A percentile compares a stretch with the other conserved stretches of the same genome.
Conservation (phyloP, 2,113 vertebrate species). For the Corapipo altera region DNA sequence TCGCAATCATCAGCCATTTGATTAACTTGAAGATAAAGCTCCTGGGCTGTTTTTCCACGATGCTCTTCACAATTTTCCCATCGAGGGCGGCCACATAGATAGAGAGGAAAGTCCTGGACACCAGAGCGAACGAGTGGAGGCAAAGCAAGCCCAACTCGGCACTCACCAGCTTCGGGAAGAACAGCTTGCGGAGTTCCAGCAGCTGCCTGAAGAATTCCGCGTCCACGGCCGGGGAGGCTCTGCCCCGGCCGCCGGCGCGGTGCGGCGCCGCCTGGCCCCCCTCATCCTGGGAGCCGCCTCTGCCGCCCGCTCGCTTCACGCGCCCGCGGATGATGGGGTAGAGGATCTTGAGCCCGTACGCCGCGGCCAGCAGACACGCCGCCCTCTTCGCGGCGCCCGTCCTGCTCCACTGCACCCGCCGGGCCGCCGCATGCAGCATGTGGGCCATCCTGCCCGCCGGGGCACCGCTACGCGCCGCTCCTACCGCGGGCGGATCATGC, state of each 20-base stretch:
- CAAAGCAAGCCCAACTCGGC: constrained; percentile 88
- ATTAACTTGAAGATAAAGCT: constrained; percentile 87
- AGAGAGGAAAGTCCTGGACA: constrained; percentile 95
- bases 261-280: constrained; percentile 2
- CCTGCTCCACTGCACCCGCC: constrained; percentile 80
- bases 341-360: constrained; percentile 82
- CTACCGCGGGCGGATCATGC: neutral
- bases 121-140: constrained; percentile 90
- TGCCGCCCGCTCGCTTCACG: constrained; percentile 20
- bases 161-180: constrained; percentile 88
- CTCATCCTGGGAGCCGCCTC: neutral
- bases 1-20: constrained; percentile 95
- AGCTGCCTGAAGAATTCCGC: constrained; percentile 90
- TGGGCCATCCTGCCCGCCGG: constrained; percentile 79
- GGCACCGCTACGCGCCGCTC: neutral
- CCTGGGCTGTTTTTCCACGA: constrained; percentile 90
- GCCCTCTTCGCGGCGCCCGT: constrained; percentile 80
- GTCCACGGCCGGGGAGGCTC: constrained; percentile 81
- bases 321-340: constrained; percentile 83
- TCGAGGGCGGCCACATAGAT: constrained; percentile 96
- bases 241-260: neutral
- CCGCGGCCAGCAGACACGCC: constrained; percentile 84
- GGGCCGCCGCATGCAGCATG: constrained; percentile 82
- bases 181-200: constrained; percentile 84
- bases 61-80: constrained; percentile 95